Conservation (phyloP, 2,113 vertebrate genomes). For the Balaeniceps rex region DNA sequence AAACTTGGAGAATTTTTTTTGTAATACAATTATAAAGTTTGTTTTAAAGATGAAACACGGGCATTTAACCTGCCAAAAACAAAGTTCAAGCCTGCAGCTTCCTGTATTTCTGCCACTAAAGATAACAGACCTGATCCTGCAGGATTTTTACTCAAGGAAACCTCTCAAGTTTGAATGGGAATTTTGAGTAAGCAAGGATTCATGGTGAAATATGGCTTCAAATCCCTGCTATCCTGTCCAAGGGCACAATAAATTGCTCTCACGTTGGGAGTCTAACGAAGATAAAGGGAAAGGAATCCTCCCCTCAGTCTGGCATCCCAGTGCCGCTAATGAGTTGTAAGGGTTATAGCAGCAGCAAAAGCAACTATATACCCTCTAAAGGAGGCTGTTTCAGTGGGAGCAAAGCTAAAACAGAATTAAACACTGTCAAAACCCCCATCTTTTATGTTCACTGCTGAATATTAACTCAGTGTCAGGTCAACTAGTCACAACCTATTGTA, state of each 20-base stretch:
- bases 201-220: not conserved
- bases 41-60: not conserved
- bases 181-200: not conserved
- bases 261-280: not conserved
- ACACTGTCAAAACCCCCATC: not conserved
- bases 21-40: not conserved
- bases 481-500: not conserved
- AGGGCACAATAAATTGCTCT: conserved; percentile 40
- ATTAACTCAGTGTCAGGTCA: not conserved
- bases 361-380: not conserved
- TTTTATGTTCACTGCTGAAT: not conserved
- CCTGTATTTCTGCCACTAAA: not conserved
- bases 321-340: conserved; percentile 3
- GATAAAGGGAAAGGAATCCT: conserved; percentile 49
- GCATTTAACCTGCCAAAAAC: not conserved
- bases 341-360: conserved; percentile 5
- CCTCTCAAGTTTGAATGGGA: not conserved
- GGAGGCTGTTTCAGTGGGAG: not conserved
- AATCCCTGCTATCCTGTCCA: not conserved
- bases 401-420: not conserved
- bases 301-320: conserved; percentile 39
- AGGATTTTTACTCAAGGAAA: not conserved
- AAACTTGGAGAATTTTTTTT: not conserved
- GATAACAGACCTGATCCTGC: not conserved
- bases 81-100: not conserved